phyloP scores from a whole-genome alignment of 2,888 invertebrate genomes.

The Trichacis sp. region DNA sequence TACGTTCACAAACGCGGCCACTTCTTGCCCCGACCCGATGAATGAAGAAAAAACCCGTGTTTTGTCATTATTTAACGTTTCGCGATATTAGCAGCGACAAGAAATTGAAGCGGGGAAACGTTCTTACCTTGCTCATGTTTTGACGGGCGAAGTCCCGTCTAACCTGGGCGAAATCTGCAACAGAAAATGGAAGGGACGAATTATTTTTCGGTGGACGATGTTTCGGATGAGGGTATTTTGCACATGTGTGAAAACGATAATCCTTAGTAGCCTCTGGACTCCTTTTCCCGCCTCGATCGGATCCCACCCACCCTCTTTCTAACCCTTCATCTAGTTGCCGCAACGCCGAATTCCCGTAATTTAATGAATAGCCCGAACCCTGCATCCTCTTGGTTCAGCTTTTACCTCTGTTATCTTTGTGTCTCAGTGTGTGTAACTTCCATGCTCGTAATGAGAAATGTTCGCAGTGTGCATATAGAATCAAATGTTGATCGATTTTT shows the following conservation, averaged over 20 bases:
- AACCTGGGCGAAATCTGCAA: slow-evolving; percentile 65
- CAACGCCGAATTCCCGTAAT: slow-evolving; percentile 62
- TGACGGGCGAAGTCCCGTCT: slow-evolving; percentile 67
- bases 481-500: background rate
- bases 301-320: slow-evolving; percentile 40
- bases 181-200: slow-evolving; percentile 44
- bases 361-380: slow-evolving; percentile 62
- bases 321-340: slow-evolving; percentile 45
- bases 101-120: background rate
- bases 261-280: slow-evolving; percentile 46
- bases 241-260: slow-evolving; percentile 43
- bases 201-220: no score
- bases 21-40: background rate
- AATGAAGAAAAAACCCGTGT: background rate
- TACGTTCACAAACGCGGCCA: slow-evolving; percentile 25
- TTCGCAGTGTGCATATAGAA: slow-evolving; percentile 3
- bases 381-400: slow-evolving; percentile 54
- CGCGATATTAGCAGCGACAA: background rate
- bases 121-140: slow-evolving; percentile 69
- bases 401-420: slow-evolving; percentile 34
- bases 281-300: slow-evolving; percentile 53
- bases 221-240: slow-evolving; percentile 1
- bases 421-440: slow-evolving; percentile 29
- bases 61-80: slow-evolving; percentile 3
- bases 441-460: slow-evolving; percentile 31